These are phyloP conservation scores for Dryadula phaetusa DNA, from an alignment of 2,888 invertebrate genomes.

Conservation along the genomic window DNA sequence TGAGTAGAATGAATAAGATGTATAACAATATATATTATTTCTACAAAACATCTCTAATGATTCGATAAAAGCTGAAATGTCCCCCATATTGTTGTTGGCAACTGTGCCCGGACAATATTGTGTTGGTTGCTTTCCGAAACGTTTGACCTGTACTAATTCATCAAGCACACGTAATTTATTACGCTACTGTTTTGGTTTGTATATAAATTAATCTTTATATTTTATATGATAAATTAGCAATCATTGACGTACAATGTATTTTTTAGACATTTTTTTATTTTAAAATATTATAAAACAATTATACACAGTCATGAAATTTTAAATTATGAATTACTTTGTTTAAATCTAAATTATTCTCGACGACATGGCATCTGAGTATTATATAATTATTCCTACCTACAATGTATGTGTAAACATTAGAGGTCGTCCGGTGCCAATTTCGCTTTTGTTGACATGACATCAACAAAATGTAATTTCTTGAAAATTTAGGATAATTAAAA, in stretches of 20 bases:
- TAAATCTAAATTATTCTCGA: slow-evolving; percentile 4
- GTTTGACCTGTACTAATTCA: slow-evolving; percentile 52
- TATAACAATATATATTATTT: background rate
- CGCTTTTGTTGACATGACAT: slow-evolving; percentile 54
- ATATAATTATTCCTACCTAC: background rate
- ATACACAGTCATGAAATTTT: background rate
- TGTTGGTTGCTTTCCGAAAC: slow-evolving; percentile 49
- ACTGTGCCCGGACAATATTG: slow-evolving; percentile 48
- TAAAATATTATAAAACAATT: background rate
- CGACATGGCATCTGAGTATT: background rate
- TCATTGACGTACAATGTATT: background rate
- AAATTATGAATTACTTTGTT: background rate
- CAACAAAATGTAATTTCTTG: background rate
- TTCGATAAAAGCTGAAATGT: slow-evolving; percentile 51
- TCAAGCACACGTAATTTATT: slow-evolving; percentile 49
- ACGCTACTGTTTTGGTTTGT: slow-evolving; percentile 21
- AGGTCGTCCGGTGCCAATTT: slow-evolving; percentile 28
- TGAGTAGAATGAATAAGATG: background rate
- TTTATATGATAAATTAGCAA: background rate
- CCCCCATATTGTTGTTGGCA: slow-evolving; percentile 71
- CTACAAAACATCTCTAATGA: slow-evolving; percentile 19
- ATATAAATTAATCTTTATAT: slow-evolving; percentile 27
- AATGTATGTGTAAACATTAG: background rate
- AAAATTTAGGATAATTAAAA: background rate
- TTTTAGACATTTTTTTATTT: background rate